Evolutionary conservation across 2,888 invertebrate species (phyloP), one percentile per base, ranked within the genome.

Genomic region (Chrysolina oricalcia): DNA sequence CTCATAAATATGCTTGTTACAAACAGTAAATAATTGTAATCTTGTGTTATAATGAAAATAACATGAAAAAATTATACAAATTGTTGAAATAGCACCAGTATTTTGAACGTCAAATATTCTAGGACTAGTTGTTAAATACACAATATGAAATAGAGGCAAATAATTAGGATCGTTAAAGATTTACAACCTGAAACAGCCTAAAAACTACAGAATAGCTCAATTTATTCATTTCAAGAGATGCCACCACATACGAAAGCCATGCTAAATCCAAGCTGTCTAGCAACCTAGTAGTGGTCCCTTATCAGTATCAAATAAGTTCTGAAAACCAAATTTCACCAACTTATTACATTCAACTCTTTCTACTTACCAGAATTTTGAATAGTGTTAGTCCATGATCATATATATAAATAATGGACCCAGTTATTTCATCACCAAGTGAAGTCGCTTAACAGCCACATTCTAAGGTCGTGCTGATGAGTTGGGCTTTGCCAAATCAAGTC

Each of bases 301-400:
- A 78, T 72, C 56, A 80, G 65, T 75, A 80, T 75, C 35, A 77
- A 80, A 70, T 78, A 80, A 59, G 80, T 77, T 75, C 80, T 80
- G 78, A 72, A 80, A 77, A 77, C 59, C 40, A 68, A 53, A 68
- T 40, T 50, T 19, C 21, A 53, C 21, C 27, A 53, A 41, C 53
- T 50, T 17, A 27, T 9, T 67, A n/a, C 10, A 17, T 17, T 35
- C 23, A n/a, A 6, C n/a, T 10, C 4, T 41, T 66, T 46, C 19
- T 43, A 65, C 64, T 66, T 21, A 66, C 27, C 41, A 27, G 53
- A 53, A 53, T 35, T 35, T 8, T 6, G 8, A 35, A 59, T n/a
- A 59, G 13, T 59, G 19, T 50, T 50, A 50, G 50, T 50, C 50
- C 50, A 19, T n/a, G n/a, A n/a, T n/a, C n/a, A n/a, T n/a, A n/a